phyloP scores from a whole-genome alignment of 64 coral and sea anemone genomes.

The Pachyseris speciosa region DNA sequence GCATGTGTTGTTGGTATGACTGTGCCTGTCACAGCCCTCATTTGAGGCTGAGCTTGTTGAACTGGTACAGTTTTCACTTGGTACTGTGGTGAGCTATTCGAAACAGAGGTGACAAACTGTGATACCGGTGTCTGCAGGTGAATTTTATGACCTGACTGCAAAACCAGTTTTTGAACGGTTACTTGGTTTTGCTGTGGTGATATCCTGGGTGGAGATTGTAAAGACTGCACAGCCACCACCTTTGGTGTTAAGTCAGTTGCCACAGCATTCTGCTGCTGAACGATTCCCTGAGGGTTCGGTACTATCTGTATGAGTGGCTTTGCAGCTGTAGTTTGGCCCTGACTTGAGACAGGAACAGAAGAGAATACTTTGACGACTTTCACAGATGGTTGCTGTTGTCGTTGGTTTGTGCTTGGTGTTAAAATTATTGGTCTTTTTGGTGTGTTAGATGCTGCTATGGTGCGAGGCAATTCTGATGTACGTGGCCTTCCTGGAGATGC shows the following conservation, averaged over 20 bases:
- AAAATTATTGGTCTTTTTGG: background rate
- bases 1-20: slow-evolving; percentile 8
- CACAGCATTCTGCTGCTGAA: slow-evolving; percentile 38
- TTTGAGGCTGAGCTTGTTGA: slow-evolving; percentile 40
- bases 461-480: background rate
- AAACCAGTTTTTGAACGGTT: slow-evolving; percentile 17
- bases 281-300: slow-evolving; percentile 14
- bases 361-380: slow-evolving; percentile 41
- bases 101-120: background rate
- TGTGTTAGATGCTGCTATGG: background rate
- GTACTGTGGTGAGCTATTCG: background rate
- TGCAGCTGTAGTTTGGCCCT: background rate
- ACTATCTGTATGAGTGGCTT: slow-evolving; percentile 10
- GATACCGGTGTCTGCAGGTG: slow-evolving; percentile 12
- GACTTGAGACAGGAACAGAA: background rate
- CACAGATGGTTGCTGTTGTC: slow-evolving; percentile 10
- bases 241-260: slow-evolving; percentile 39
- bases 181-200: slow-evolving; percentile 10
- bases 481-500: background rate
- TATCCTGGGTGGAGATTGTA: slow-evolving; percentile 25
- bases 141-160: slow-evolving; percentile 36
- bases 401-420: background rate
- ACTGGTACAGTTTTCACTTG: background rate
- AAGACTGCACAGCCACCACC: slow-evolving; percentile 62
- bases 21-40: background rate